These are phyloP conservation scores for Volucella inflata DNA, from an alignment of 2,888 invertebrate genomes.

Conservation along the genomic window DNA sequence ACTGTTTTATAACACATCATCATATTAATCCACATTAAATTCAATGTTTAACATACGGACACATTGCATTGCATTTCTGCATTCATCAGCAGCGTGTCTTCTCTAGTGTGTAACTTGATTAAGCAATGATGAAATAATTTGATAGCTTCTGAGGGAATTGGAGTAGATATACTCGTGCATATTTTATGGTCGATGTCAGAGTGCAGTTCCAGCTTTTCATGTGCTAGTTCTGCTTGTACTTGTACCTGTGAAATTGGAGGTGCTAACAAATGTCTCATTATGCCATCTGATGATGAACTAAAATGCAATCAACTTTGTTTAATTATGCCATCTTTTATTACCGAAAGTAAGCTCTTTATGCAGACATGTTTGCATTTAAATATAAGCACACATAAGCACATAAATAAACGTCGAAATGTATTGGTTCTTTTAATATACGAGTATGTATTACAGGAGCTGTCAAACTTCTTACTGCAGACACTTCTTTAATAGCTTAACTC, in stretches of 20 bases:
- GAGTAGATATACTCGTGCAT: constrained; percentile 3
- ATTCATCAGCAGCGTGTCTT: not conserved
- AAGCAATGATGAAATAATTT: constrained; percentile 42
- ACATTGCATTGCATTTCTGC: not conserved
- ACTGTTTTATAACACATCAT: not conserved
- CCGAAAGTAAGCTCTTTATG: not conserved
- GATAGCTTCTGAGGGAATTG: constrained; percentile 40
- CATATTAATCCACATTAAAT: not conserved
- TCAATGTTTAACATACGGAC: not conserved
- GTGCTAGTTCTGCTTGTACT: not conserved
- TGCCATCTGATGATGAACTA: constrained; percentile 39
- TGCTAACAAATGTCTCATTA: constrained; percentile 54
- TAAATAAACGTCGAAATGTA: constrained; percentile 28
- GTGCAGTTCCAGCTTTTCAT: not conserved
- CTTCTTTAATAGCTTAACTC: constrained; percentile 20
- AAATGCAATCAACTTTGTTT: constrained; percentile 52
- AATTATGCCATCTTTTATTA: not conserved
- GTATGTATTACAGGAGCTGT: not conserved
- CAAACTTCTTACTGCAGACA: not conserved
- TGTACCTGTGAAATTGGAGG: constrained; percentile 28
- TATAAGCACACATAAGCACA: constrained; percentile 15
- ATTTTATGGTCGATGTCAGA: constrained; percentile 30
- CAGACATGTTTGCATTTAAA: constrained; percentile 5
- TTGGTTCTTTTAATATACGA: constrained; percentile 16
- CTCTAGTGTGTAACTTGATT: constrained; percentile 5